Evolutionary conservation across 92 coral and sea anemone genomes (phyloP).

Genomic region (Isaurus tuberculatus): DNA sequence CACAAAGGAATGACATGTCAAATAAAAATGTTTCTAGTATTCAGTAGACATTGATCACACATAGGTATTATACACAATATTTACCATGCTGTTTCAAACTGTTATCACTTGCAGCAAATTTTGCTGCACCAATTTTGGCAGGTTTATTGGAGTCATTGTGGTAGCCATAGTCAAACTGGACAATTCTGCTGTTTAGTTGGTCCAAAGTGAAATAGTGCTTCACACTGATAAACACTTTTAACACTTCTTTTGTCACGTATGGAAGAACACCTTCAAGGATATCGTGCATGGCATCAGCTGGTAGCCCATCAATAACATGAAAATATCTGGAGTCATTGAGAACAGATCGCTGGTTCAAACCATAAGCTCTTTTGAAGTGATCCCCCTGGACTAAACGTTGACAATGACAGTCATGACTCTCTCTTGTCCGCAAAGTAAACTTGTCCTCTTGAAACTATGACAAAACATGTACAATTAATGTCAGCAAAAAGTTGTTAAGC

Average conservation of each 20-base stretch:
- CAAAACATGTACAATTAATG: background rate
- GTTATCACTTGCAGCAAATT: slow-evolving; percentile 61
- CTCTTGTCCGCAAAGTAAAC: slow-evolving; percentile 64
- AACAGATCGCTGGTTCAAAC: slow-evolving; percentile 64
- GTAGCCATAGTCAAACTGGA: slow-evolving; percentile 32
- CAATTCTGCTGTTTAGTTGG: slow-evolving; percentile 52
- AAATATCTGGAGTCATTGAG: slow-evolving; percentile 65
- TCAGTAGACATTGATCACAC: background rate
- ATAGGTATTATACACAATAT: background rate
- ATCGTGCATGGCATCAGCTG: slow-evolving; percentile 77
- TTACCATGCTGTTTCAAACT: slow-evolving; percentile 74
- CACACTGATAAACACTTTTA: slow-evolving; percentile 53
- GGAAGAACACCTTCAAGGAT: slow-evolving; percentile 68
- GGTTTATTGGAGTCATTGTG: slow-evolving; percentile 21
- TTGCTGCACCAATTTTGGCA: slow-evolving; percentile 25
- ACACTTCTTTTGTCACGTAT: slow-evolving; percentile 53
- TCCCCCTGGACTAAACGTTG: slow-evolving; percentile 57
- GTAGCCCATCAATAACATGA: slow-evolving; percentile 70
- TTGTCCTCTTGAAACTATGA: slow-evolving; percentile 69
- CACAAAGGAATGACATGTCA: background rate
- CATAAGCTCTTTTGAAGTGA: slow-evolving; percentile 73
- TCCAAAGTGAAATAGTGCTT: slow-evolving; percentile 51
- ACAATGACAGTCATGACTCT: slow-evolving; percentile 61
- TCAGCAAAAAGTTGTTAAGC: background rate
- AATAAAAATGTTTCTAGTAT: background rate